Evolutionary conservation across 2,113 vertebrate species (phyloP).

Genomic region (Saccopteryx leptura): DNA sequence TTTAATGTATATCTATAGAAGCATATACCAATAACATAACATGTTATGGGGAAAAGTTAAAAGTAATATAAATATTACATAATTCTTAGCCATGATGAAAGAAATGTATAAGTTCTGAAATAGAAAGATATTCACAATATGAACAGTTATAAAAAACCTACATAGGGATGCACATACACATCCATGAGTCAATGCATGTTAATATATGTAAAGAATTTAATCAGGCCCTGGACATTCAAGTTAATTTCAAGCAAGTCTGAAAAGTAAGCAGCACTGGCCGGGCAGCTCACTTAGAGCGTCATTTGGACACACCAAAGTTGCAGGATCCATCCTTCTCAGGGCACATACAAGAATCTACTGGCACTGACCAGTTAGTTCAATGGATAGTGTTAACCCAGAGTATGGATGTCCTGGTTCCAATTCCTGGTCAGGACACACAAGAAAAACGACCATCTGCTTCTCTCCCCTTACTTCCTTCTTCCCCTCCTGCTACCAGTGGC

Average conservation of each 20-base stretch:
- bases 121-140: neutral
- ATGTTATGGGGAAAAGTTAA: neutral
- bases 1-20: neutral
- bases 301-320: too few species aligned
- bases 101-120: neutral
- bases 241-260: neutral
- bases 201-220: neutral
- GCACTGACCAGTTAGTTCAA: too few species aligned
- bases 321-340: too few species aligned
- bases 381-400: too few species aligned
- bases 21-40: neutral
- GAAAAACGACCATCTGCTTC: too few species aligned
- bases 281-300: too few species aligned
- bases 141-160: neutral
- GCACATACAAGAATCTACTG: too few species aligned
- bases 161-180: neutral
- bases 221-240: neutral
- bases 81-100: neutral
- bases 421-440: too few species aligned
- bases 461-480: too few species aligned
- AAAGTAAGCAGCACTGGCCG: neutral
- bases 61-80: slow-evolving; percentile 25
- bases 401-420: too few species aligned
- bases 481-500: too few species aligned
- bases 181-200: neutral